These are phyloP conservation scores for Phoxinus phoxinus DNA, from an alignment of 2,113 vertebrate species.

Conservation along the genomic window DNA sequence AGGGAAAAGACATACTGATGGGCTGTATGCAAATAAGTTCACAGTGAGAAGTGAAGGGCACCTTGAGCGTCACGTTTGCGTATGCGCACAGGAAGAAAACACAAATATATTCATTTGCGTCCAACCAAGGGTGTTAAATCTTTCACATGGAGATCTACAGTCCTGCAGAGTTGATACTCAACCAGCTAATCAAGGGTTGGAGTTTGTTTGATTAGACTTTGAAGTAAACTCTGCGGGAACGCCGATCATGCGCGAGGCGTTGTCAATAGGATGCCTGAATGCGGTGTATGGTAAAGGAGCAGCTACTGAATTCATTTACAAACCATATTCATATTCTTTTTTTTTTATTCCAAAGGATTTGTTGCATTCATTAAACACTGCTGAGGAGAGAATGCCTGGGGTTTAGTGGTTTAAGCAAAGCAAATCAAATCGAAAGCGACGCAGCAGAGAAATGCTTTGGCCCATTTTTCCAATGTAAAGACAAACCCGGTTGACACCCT, in stretches of 20 bases:
- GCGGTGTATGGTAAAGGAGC: neutral
- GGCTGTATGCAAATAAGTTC: conserved; percentile 44
- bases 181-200: neutral
- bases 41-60: conserved; percentile 44
- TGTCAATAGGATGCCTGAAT: conserved; percentile 59
- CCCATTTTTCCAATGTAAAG: conserved; percentile 62
- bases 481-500: conserved; percentile 46
- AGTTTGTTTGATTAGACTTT: neutral
- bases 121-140: neutral
- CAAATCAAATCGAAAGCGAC: conserved; percentile 69
- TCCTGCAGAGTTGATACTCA: neutral
- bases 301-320: conserved; percentile 67
- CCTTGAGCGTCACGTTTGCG: conserved; percentile 40
- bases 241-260: neutral
- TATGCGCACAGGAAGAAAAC: conserved; percentile 11
- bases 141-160: neutral
- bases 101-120: conserved; percentile 6
- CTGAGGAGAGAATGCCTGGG: conserved; percentile 65
- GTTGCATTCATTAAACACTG: conserved; percentile 68
- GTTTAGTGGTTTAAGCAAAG: conserved; percentile 71
- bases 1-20: conserved; percentile 41
- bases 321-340: conserved; percentile 61
- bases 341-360: conserved; percentile 55
- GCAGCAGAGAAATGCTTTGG: conserved; percentile 61
- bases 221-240: conserved; percentile 3